phyloP scores from a whole-genome alignment of 2,797 vertebrate species.

The Trichosurus vulpecula region DNA sequence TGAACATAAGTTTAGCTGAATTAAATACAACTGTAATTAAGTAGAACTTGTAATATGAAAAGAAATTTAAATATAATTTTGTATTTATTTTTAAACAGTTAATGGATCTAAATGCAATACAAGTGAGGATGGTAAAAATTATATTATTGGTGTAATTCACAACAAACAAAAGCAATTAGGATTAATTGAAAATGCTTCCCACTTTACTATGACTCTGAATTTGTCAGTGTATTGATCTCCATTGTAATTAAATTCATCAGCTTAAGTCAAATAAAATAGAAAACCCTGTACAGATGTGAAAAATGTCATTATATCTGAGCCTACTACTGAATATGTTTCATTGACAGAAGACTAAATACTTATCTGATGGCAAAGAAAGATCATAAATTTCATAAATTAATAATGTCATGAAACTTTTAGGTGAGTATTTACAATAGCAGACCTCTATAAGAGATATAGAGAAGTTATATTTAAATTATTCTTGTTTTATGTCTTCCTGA shows the following conservation, averaged over 20 bases:
- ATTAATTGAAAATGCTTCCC: background rate
- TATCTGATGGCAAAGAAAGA: background rate
- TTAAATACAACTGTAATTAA: background rate
- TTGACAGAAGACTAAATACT: background rate
- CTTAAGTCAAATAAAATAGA: background rate
- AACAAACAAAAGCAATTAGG: background rate
- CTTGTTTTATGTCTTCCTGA: background rate
- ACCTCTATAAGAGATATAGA: background rate
- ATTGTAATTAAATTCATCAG: background rate
- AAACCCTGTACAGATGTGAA: background rate
- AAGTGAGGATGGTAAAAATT: background rate
- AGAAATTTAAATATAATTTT: background rate
- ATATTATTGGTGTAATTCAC: background rate
- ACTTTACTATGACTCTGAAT: background rate
- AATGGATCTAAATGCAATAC: background rate
- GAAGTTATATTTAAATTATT: background rate
- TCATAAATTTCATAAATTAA: background rate
- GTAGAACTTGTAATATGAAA: background rate
- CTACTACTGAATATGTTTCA: background rate
- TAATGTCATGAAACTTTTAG: background rate
- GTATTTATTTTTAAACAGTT: background rate
- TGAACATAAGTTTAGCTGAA: background rate
- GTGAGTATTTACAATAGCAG: background rate
- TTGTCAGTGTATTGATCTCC: background rate
- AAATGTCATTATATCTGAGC: background rate